phyloP scores from a whole-genome alignment of 2,888 invertebrate species.

The Stenichneumon culpator region DNA sequence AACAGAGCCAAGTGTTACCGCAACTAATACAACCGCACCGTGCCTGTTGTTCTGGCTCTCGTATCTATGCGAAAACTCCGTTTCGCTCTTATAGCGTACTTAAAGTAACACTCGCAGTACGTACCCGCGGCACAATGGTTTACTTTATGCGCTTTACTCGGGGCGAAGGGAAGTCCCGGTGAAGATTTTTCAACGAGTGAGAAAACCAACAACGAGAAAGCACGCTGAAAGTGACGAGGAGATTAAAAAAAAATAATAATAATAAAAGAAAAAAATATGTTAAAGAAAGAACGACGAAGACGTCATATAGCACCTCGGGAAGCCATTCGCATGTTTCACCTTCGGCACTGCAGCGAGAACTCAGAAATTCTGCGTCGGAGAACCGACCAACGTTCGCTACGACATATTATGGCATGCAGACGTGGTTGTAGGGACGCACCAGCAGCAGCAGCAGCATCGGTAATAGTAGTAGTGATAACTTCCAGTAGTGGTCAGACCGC shows the following conservation, averaged over 20 bases:
- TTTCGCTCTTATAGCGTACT: constrained; percentile 4
- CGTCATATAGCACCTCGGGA: constrained; percentile 50
- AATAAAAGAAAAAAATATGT: not conserved
- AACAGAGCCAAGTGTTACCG: constrained; percentile 27
- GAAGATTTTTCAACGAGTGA: constrained; percentile 56
- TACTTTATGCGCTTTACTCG: constrained; percentile 47
- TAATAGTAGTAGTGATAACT: constrained; percentile 46
- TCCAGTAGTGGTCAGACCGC: constrained; percentile 62
- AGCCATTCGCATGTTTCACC: constrained; percentile 65
- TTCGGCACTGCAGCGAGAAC: constrained; percentile 43
- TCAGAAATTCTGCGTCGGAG: constrained; percentile 37
- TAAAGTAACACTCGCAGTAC: constrained; percentile 19
- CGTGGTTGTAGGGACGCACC: not conserved
- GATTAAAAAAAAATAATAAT: not conserved
- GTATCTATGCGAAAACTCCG: constrained; percentile 19
- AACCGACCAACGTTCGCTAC: constrained; percentile 22
- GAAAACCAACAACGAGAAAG: constrained; percentile 32
- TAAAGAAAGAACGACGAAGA: constrained; percentile 33
- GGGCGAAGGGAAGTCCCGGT: constrained; percentile 28
- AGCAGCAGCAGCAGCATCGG: not conserved
- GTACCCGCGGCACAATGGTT: constrained; percentile 54
- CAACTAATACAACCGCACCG: constrained; percentile 5
- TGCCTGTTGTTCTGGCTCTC: constrained; percentile 2
- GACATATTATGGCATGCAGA: not conserved
- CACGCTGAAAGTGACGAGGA: constrained; percentile 34